Conservation (phyloP, 2,888 invertebrate species). For the Polyommatus icarus region DNA sequence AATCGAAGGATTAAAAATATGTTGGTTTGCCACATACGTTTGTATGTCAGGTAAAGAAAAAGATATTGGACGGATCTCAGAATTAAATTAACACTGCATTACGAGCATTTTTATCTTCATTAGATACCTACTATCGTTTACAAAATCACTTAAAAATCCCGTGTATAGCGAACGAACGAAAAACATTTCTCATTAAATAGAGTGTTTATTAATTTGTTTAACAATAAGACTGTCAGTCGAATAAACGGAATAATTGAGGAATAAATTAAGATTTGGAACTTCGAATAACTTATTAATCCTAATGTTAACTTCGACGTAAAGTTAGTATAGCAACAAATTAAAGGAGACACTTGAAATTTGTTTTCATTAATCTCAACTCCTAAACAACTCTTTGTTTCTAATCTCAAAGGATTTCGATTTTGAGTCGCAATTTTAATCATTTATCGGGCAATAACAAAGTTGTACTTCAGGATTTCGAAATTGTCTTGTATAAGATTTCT, state of each 20-base stretch:
- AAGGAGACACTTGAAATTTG: constrained; percentile 22
- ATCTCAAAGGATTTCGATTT: constrained; percentile 22
- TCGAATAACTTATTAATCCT: constrained; percentile 19
- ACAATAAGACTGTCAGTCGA: neutral
- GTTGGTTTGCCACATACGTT: too few species aligned
- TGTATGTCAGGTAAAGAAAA: too few species aligned
- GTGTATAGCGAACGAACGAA: neutral
- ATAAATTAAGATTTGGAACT: constrained; percentile 15
- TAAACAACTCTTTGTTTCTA: constrained; percentile 22
- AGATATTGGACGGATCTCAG: too few species aligned
- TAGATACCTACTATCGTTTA: too few species aligned
- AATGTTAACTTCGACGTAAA: constrained; percentile 2
- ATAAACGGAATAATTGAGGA: constrained; percentile 4
- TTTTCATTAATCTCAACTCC: constrained; percentile 27
- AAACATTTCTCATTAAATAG: neutral
- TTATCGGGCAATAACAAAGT: neutral
- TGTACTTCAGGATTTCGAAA: too few species aligned
- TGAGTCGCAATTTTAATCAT: constrained; percentile 10
- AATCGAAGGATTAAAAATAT: too few species aligned
- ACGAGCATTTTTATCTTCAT: too few species aligned
- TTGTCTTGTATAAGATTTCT: neutral
- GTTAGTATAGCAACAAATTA: constrained; percentile 26
- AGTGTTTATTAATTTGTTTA: neutral
- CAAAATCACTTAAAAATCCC: too few species aligned
- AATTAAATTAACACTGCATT: too few species aligned